A percentile compares a stretch with the other conserved stretches of the same genome.
Conservation (phyloP, 2,797 vertebrate species). For the Ctenopoma kingsleyae region DNA sequence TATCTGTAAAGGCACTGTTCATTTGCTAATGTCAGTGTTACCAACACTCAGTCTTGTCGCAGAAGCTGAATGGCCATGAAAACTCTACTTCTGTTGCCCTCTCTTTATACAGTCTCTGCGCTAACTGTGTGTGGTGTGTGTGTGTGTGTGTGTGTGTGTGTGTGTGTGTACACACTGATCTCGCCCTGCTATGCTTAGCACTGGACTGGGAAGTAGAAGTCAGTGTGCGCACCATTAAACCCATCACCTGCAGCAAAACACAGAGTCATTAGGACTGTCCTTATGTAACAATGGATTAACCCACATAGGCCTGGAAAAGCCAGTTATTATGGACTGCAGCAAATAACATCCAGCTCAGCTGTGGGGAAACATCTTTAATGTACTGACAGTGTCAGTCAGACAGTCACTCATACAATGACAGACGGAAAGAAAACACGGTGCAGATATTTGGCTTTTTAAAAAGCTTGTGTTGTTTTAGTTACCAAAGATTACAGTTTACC, state of each 20-base stretch:
- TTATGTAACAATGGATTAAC: conserved; percentile 74
- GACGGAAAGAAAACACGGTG: background rate
- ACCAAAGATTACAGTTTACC: background rate
- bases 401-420: background rate
- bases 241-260: conserved; percentile 71
- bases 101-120: background rate
- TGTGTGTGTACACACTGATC: background rate
- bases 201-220: conserved; percentile 32
- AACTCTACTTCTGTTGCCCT: background rate
- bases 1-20: conserved; percentile 7
- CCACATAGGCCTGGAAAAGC: conserved; percentile 69
- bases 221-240: conserved; percentile 55
- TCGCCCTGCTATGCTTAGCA: conserved; percentile 19
- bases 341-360: conserved; percentile 58
- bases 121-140: background rate
- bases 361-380: conserved; percentile 35
- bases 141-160: conserved; percentile 2
- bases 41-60: background rate
- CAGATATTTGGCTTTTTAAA: background rate
- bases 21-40: conserved; percentile 8
- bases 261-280: conserved; percentile 64
- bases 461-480: background rate
- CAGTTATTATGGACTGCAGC: conserved; percentile 64
- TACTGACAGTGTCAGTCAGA: conserved; percentile 13
- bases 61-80: background rate